phyloP scores from a whole-genome alignment of 2,113 vertebrate genomes.

The Aphyosemion australe region DNA sequence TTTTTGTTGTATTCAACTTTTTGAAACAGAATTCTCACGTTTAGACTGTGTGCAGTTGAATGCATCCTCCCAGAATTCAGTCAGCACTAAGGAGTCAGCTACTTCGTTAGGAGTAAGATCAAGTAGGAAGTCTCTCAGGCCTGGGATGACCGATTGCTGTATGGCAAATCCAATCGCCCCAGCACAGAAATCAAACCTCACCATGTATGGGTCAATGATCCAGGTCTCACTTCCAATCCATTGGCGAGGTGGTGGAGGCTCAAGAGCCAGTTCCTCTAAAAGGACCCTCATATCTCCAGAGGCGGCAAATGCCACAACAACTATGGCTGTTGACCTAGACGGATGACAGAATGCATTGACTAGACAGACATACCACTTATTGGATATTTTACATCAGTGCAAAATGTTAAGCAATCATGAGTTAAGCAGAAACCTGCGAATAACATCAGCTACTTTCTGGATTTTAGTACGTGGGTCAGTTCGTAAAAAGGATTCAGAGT shows the following conservation, averaged over 20 bases:
- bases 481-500: conserved; percentile 62
- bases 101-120: background rate
- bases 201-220: conserved; percentile 64
- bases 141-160: background rate
- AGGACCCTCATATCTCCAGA: conserved; percentile 48
- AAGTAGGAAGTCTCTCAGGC: background rate
- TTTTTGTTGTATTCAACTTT: too few species aligned
- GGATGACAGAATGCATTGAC: too few species aligned
- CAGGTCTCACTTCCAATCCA: conserved; percentile 77
- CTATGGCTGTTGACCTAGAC: background rate
- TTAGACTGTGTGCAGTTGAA: conserved; percentile 66
- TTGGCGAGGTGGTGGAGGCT: conserved; percentile 60
- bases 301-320: background rate
- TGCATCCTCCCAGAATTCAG: conserved; percentile 72
- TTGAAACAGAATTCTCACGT: too few species aligned
- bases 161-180: conserved; percentile 67
- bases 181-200: conserved; percentile 32
- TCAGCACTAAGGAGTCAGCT: conserved; percentile 31
- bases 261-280: conserved; percentile 53
- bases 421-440: conserved; percentile 51
- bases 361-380: too few species aligned
- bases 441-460: conserved; percentile 63
- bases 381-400: too few species aligned
- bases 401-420: too few species aligned
- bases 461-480: conserved; percentile 58